Conservation (phyloP, 2,113 vertebrate species). For the Neotoma lepida region DNA sequence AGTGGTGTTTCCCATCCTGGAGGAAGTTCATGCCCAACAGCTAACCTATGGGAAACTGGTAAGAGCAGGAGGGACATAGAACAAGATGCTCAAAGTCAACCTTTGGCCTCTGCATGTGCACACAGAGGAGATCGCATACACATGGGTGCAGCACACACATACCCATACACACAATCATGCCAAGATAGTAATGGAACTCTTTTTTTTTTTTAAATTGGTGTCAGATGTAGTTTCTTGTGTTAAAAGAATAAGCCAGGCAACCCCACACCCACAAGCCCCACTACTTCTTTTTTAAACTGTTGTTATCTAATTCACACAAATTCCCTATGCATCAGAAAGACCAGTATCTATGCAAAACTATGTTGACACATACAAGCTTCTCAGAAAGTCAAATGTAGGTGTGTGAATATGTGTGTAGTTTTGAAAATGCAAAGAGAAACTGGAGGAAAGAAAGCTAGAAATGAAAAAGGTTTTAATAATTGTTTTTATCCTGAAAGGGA, state of each 20-base stretch:
- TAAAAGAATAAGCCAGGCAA: neutral
- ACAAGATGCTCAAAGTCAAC: neutral
- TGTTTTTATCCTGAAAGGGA: neutral
- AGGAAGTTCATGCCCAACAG: conserved; percentile 43
- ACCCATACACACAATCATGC: neutral
- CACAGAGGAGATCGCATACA: neutral
- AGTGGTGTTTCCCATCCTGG: conserved; percentile 51
- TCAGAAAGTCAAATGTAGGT: neutral
- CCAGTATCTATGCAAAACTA: conserved; percentile 57
- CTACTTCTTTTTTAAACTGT: conserved; percentile 33
- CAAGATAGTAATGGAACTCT: neutral
- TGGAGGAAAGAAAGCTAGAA: neutral
- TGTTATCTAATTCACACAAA: conserved; percentile 49
- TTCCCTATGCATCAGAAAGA: conserved; percentile 74
- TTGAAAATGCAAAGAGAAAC: conserved; percentile 10
- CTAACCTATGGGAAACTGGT: conserved; percentile 43
- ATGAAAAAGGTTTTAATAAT: neutral
- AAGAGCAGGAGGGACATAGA: conserved; percentile 31
- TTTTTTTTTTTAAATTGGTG: neutral
- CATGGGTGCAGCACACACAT: neutral
- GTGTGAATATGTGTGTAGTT: neutral
- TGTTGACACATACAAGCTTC: neutral
- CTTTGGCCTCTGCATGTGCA: neutral
- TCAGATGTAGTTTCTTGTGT: conserved; percentile 39
- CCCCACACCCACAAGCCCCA: neutral